These are phyloP conservation scores for Lepidurus couesii DNA, from an alignment of 1,140 invertebrate species.

Conservation along the genomic window DNA sequence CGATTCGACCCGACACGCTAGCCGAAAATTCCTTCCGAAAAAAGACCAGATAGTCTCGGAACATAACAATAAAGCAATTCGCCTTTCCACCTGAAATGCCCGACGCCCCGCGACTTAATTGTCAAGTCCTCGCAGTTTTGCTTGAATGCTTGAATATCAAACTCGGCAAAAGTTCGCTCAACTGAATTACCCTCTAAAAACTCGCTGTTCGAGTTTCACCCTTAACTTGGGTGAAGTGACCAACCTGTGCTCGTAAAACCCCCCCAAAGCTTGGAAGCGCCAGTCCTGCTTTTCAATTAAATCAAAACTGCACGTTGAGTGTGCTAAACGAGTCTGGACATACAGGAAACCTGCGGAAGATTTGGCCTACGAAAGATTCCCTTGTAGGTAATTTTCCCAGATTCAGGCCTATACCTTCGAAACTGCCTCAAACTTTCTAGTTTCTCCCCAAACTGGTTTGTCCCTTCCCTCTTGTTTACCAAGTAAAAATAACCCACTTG, in stretches of 20 bases:
- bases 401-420: not conserved
- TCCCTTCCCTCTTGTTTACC: not conserved
- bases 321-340: not conserved
- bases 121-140: too few relatives aligned
- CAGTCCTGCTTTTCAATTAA: constrained; percentile 8
- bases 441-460: not conserved
- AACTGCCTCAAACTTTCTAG: not conserved
- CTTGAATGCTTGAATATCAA: too few relatives aligned
- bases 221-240: not conserved
- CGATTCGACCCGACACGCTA: too few relatives aligned
- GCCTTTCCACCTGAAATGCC: too few relatives aligned
- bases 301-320: not conserved
- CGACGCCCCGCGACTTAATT: too few relatives aligned
- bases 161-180: too few relatives aligned
- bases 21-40: too few relatives aligned
- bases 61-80: too few relatives aligned
- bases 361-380: not conserved
- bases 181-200: too few relatives aligned
- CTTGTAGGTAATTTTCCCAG: not conserved
- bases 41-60: too few relatives aligned
- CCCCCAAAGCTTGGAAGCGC: not conserved
- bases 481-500: not conserved
- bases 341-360: too few relatives aligned
- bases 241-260: not conserved
- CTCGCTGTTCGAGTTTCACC: too few relatives aligned